Conservation (phyloP, 2,888 invertebrate genomes). For the Spisula solida region DNA sequence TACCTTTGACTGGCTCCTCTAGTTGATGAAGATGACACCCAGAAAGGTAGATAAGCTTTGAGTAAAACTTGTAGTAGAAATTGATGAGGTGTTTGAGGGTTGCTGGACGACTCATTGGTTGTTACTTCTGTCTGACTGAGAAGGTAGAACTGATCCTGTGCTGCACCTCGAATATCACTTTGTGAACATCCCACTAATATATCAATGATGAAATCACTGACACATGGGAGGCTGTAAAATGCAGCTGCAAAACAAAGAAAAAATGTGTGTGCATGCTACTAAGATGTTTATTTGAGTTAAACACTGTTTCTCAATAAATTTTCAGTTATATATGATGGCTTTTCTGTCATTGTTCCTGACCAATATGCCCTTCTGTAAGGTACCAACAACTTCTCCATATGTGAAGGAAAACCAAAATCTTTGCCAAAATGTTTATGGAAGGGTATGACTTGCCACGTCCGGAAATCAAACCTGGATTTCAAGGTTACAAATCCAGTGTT, state of each 20-base stretch:
- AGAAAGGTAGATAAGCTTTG: slow-evolving; percentile 88
- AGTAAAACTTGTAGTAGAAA: slow-evolving; percentile 87
- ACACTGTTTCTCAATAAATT: no score
- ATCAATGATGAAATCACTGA: slow-evolving; percentile 88
- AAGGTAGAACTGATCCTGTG: slow-evolving; percentile 87
- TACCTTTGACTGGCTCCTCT: slow-evolving; percentile 86
- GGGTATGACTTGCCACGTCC: no score
- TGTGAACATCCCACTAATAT: slow-evolving; percentile 88
- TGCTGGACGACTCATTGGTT: slow-evolving; percentile 65
- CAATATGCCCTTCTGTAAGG: no score
- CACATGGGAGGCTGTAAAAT: slow-evolving; percentile 87
- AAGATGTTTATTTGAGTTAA: no score
- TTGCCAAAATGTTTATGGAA: no score
- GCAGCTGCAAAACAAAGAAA: slow-evolving; percentile 80
- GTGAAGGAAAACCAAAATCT: no score
- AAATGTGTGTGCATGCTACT: no score
- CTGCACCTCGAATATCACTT: slow-evolving; percentile 86
- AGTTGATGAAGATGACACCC: slow-evolving; percentile 88
- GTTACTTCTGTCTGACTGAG: slow-evolving; percentile 84
- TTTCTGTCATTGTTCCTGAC: no score
- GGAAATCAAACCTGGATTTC: no score
- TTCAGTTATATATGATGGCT: no score
- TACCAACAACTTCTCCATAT: no score
- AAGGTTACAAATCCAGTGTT: no score
- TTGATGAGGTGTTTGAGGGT: slow-evolving; percentile 84